These are phyloP conservation scores for Onychostoma macrolepis DNA, from an alignment of 2,113 vertebrate genomes.

Conservation along the genomic window DNA sequence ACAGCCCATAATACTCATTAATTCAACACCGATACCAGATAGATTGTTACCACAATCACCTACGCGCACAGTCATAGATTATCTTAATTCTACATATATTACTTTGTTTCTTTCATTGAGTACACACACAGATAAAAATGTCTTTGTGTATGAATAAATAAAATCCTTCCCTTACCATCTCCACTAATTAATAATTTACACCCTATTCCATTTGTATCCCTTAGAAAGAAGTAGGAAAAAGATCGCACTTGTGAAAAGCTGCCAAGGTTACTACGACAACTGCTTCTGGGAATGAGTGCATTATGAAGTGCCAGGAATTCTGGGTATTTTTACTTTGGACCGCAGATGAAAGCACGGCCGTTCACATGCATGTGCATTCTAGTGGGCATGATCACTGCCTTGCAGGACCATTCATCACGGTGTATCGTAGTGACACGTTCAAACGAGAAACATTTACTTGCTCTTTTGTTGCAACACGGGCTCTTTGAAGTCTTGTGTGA, in stretches of 20 bases:
- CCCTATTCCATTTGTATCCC: slow-evolving; percentile 64
- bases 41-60: background rate
- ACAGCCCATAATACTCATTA: slow-evolving; percentile 30
- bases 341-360: slow-evolving; percentile 73
- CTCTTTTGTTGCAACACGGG: background rate
- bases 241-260: slow-evolving; percentile 81
- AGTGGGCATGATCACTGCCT: slow-evolving; percentile 74
- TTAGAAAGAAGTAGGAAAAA: slow-evolving; percentile 56
- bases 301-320: slow-evolving; percentile 82
- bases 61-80: background rate
- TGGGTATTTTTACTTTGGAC: slow-evolving; percentile 82
- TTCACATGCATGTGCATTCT: slow-evolving; percentile 28
- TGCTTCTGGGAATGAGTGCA: slow-evolving; percentile 77
- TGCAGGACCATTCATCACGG: slow-evolving; percentile 22
- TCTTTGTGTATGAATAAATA: slow-evolving; percentile 59
- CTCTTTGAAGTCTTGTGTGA: slow-evolving; percentile 33
- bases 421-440: slow-evolving; percentile 25
- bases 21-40: background rate
- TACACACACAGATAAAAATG: slow-evolving; percentile 48
- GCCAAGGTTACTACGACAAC: slow-evolving; percentile 83
- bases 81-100: background rate
- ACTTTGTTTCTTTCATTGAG: slow-evolving; percentile 25
- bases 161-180: slow-evolving; percentile 59
- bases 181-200: slow-evolving; percentile 67
- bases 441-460: slow-evolving; percentile 45